Base-by-base conservation (phyloP, 2,797 vertebrate species). In the Selene dorsalis region DNA sequence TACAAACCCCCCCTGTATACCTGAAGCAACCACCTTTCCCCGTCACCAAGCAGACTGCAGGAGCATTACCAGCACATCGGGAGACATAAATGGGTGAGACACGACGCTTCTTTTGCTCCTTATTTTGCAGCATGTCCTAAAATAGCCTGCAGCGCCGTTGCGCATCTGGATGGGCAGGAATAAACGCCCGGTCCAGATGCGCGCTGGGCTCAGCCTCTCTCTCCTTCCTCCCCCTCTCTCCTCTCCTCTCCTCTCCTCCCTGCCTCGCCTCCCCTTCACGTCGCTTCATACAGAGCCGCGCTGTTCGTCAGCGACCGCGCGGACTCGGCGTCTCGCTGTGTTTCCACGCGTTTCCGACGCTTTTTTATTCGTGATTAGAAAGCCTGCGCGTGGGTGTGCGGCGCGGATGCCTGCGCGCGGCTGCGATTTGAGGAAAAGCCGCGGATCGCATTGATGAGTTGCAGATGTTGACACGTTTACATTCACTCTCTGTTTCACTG, bases 401-500 rank as follows among this genome's bases (percentile, higher is more conserved):
- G 65, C 47, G 11, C 39, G 39, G 39, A 41, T 14, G 70, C n/a
- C 17, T 4, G 28, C 3, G 30, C 2, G 69, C n/a, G 26, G 14
- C 45, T 22, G 75, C 10, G 74, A 70, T 75, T 65, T 71, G 1
- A 56, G 75, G 66, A 22, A 30, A n/a, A 57, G 69, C 75, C 6
- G 74, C 71, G 63, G 80, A 80, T 81, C 84, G 60, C 83, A 73
- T 66, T 93, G 93, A 94, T 93, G 93, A 92, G 84, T 93, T 93
- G 86, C 93, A 94, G 93, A 94, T 94, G 93, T 93, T 93, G 93
- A 94, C 93, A 94, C 93, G 93, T 94, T 93, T 93, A 72, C 92
- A 92, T 90, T 86, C 75, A 80, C 79, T 70, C 65, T 41, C 75
- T 81, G 77, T 22, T 66, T 8, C 66, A 59, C 70, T 4, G 59